Base-by-base conservation (phyloP, 2,888 invertebrate genomes). In the Dasysyrphus albostriatus region DNA sequence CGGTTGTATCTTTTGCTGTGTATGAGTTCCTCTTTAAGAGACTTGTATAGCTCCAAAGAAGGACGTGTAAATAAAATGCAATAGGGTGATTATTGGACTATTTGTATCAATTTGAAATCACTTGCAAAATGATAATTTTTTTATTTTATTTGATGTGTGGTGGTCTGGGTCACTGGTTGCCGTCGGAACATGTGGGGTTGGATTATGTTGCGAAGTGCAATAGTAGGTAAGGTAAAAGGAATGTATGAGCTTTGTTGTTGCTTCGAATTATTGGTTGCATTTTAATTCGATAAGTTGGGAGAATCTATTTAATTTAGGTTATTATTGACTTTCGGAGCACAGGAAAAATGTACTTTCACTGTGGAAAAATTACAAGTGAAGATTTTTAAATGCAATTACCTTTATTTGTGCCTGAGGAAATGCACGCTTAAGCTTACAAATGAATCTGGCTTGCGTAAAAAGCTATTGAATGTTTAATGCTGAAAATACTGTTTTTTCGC, bases 1-100 rank as follows among this genome's bases (percentile, higher is more conserved):
- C 29, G 16, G 19, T 51, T 37, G 29, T 51, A 10, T 19, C 65
- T n/a, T 44, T 10, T 5, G n/a, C n/a, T 61, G 39, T 5, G 61
- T 42, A 7, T 16, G 61, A 29, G 42, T 39, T 42, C 8, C 8
- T 42, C 14, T 61, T 42, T 3, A 24, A 59, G 72, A 34, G 58
- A 65, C 34, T 77, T 77, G 47, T 16, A 16, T 47, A 16, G 44
- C 34, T 70, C 16, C 73, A 44, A 24, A 67, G 51, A 32, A 82
- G 70, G 76, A 70, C 87, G 72, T 89, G 89, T 89, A 90, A 90
- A 91, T 90, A 90, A 91, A 91, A 90, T 90, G 89, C 90, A 91
- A 91, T 91, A 89, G 89, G 90, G 91, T 91, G 91, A 91, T 91
- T 91, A 91, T 91, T 91, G 90, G 90, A 89, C 91, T 89, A 91